A percentile compares a stretch with the other conserved stretches of the same genome.
Evolutionary conservation across 2,113 vertebrate genomes (phyloP).

Genomic region (Cacatua alba): DNA sequence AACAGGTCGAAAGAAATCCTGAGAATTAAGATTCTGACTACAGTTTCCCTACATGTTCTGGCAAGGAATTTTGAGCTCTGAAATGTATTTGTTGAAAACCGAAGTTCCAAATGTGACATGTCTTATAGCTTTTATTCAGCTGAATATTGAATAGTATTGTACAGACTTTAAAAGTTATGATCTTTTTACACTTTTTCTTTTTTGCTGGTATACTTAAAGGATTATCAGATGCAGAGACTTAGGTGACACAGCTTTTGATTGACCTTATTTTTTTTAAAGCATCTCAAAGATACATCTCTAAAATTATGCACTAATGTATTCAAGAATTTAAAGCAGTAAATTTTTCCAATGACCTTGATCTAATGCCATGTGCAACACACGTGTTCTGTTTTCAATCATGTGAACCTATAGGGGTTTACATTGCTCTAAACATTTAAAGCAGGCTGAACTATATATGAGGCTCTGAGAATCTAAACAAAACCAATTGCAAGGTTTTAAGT

Average conservation of each 20-base stretch:
- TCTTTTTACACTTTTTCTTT: rapidly evolving
- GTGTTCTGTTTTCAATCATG: background rate
- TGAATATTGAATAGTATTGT: background rate
- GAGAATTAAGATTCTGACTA: background rate
- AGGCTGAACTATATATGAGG: background rate
- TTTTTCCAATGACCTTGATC: background rate
- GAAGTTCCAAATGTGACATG: background rate
- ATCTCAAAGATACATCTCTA: background rate
- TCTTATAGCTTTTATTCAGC: background rate
- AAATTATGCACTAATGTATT: background rate
- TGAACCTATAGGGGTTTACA: background rate
- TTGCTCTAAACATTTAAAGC: background rate
- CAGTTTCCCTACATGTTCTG: background rate
- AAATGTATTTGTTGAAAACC: background rate
- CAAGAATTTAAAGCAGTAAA: background rate
- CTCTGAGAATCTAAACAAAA: background rate
- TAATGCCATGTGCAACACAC: background rate
- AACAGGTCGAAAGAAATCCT: background rate
- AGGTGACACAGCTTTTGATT: background rate
- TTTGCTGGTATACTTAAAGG: background rate
- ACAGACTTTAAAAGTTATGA: background rate
- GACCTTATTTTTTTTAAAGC: background rate
- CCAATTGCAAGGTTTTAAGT: background rate
- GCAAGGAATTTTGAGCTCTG: background rate
- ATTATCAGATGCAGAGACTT: background rate